Conservation (phyloP, 2,113 vertebrate species). For the Daboia siamensis region DNA sequence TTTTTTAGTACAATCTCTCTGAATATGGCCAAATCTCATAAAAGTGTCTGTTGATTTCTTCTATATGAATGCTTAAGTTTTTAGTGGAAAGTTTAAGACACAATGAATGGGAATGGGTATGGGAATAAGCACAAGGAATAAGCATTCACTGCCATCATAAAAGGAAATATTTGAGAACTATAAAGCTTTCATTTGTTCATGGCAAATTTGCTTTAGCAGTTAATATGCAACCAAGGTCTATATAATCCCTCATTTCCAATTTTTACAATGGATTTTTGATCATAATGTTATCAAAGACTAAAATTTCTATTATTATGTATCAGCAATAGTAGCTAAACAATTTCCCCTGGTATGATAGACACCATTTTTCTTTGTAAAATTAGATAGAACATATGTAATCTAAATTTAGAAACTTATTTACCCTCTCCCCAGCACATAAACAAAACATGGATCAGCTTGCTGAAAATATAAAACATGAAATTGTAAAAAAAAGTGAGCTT, state of each 20-base stretch:
- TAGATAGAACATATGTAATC: neutral
- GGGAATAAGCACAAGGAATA: neutral
- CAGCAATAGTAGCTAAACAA: neutral
- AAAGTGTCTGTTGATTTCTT: neutral
- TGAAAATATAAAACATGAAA: neutral
- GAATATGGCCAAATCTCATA: neutral
- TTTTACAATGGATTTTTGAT: neutral
- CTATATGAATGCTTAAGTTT: neutral
- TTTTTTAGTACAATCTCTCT: neutral
- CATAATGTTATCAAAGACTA: neutral
- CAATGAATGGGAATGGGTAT: neutral
- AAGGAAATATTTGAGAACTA: neutral
- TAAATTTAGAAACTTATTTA: neutral
- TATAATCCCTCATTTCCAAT: neutral
- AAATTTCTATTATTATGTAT: neutral
- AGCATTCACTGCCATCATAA: neutral
- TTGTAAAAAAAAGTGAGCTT: neutral
- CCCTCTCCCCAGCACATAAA: neutral
- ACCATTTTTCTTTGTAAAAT: neutral
- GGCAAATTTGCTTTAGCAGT: neutral
- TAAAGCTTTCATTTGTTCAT: neutral
- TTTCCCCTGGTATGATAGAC: neutral
- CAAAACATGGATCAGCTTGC: neutral
- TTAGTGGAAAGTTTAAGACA: neutral
- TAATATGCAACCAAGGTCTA: neutral